A percentile compares a stretch with the other conserved stretches of the same genome.
Conservation (phyloP, 1,140 invertebrate species). For the Drosophila kurseongensis region DNA sequence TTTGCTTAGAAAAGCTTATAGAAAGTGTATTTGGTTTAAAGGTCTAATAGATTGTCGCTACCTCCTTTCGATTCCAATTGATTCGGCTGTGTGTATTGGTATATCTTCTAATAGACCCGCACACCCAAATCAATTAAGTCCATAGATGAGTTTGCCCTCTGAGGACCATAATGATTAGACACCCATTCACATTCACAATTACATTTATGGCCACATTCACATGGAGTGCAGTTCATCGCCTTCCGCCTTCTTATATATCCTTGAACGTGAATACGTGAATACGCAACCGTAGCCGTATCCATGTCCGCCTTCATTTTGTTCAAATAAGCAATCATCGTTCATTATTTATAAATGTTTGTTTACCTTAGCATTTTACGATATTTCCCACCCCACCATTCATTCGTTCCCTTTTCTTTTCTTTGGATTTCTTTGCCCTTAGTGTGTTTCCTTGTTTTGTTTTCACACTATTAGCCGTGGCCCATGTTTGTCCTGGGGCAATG, state of each 20-base stretch:
- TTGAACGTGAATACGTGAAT: constrained; percentile 8
- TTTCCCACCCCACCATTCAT: constrained; percentile 24
- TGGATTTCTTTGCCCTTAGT: background rate
- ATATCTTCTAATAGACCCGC: constrained; percentile 15
- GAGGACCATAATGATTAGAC: constrained; percentile 12
- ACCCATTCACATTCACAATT: constrained; percentile 11
- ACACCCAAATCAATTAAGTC: constrained; percentile 57
- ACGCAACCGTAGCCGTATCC: constrained; percentile 16
- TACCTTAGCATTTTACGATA: constrained; percentile 63
- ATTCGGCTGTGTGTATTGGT: background rate
- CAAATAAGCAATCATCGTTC: constrained; percentile 81
- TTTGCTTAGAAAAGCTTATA: too few relatives aligned
- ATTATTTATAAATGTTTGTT: constrained; percentile 80
- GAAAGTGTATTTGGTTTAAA: too few relatives aligned
- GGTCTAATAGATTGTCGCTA: background rate
- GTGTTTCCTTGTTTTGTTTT: constrained; percentile 46
- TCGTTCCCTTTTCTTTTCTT: constrained; percentile 1
- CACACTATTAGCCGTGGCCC: constrained; percentile 66
- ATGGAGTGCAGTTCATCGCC: constrained; percentile 23
- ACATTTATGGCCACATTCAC: constrained; percentile 9
- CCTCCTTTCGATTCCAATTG: background rate
- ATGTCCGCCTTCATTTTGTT: constrained; percentile 56
- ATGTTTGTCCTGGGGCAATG: constrained; percentile 61
- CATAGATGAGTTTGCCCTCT: constrained; percentile 35
- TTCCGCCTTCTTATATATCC: constrained; percentile 1